These are phyloP conservation scores for Drosophila yakuba DNA, from an alignment of 1,140 invertebrate species.

Conservation along the genomic window DNA sequence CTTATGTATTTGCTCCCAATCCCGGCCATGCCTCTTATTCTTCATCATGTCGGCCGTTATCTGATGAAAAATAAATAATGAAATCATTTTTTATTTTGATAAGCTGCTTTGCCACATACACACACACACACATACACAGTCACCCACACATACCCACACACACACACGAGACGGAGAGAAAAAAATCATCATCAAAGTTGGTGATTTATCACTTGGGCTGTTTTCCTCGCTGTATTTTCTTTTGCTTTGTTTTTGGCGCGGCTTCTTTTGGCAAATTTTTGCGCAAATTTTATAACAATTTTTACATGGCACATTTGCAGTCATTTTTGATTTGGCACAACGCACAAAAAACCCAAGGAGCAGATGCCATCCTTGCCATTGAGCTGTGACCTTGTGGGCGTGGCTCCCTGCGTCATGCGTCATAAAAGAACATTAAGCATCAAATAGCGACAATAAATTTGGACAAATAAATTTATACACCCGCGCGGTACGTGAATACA, in stretches of 20 bases:
- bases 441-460: constrained; percentile 79
- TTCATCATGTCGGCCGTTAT: constrained; percentile 57
- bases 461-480: constrained; percentile 64
- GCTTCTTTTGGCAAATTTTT: constrained; percentile 57
- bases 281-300: constrained; percentile 75
- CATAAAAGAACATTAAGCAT: constrained; percentile 79
- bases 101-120: constrained; percentile 67
- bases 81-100: constrained; percentile 84
- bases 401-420: constrained; percentile 63
- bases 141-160: constrained; percentile 22
- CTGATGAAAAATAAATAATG: constrained; percentile 82
- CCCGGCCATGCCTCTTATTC: constrained; percentile 8
- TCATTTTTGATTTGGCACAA: constrained; percentile 72
- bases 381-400: constrained; percentile 70
- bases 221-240: not conserved
- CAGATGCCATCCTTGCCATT: constrained; percentile 65
- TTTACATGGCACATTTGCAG: constrained; percentile 78
- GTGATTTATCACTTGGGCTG: constrained; percentile 72
- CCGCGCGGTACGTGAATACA: constrained; percentile 24
- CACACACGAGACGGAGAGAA: constrained; percentile 10
- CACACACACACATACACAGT: constrained; percentile 1
- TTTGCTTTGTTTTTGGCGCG: constrained; percentile 22
- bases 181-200: constrained; percentile 77
- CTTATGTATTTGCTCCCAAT: constrained; percentile 13
- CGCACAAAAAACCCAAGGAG: constrained; percentile 17